Percentiles rank a stretch among this genome's conserved stretches.
Conservation (phyloP, 2,888 invertebrate genomes). For the Ophion ellenae region DNA sequence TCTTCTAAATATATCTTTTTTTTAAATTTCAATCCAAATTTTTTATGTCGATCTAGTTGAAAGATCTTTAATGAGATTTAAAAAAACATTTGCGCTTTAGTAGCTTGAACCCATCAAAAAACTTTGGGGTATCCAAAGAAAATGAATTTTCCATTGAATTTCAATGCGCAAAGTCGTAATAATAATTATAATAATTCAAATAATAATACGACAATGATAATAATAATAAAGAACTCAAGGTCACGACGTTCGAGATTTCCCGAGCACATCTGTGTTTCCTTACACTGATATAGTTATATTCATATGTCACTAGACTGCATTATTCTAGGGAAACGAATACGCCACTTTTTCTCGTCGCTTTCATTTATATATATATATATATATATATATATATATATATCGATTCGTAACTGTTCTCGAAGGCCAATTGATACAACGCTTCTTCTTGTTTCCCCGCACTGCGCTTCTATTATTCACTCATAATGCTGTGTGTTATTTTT, state of each 20-base stretch:
- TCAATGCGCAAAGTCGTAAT: neutral
- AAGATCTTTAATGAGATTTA: too few species aligned
- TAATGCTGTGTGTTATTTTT: conserved; percentile 12
- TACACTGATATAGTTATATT: neutral
- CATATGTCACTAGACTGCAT: conserved; percentile 8
- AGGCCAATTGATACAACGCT: conserved; percentile 41
- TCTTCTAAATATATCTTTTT: too few species aligned
- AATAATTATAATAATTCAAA: conserved; percentile 23
- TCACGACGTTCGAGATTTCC: conserved; percentile 27
- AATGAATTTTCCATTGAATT: too few species aligned
- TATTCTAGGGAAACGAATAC: conserved; percentile 21
- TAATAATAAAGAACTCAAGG: conserved; percentile 36
- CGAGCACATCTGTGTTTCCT: conserved; percentile 19
- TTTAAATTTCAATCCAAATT: too few species aligned
- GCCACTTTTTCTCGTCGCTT: conserved; percentile 18
- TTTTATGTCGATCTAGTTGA: too few species aligned
- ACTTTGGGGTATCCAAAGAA: too few species aligned
- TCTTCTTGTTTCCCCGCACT: conserved; percentile 11
- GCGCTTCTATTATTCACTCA: conserved; percentile 20
- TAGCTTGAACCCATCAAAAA: too few species aligned
- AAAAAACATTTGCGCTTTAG: too few species aligned
- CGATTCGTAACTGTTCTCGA: conserved; percentile 37
- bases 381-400: neutral
- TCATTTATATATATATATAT: conserved; percentile 8
- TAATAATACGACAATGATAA: conserved; percentile 14